Conservation (phyloP, 2,888 invertebrate genomes). For the Sphecodes monilicornis region DNA sequence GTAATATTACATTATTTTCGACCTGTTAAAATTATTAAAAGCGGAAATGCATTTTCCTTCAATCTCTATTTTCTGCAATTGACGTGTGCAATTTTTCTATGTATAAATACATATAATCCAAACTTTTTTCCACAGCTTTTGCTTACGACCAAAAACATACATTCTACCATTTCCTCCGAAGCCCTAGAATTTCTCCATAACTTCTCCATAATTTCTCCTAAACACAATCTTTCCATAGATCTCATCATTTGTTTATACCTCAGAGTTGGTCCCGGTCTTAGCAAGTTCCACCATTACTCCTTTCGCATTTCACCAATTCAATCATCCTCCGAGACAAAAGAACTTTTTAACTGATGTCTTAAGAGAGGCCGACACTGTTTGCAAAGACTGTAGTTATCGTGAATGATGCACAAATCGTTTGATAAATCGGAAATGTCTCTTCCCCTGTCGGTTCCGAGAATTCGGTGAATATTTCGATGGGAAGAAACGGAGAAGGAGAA, state of each 20-base stretch:
- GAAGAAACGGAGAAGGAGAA: not conserved
- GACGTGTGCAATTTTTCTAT: no score
- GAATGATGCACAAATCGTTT: not conserved
- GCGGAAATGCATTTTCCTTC: no score
- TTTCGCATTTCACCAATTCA: not conserved
- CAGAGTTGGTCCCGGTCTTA: no score
- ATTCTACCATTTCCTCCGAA: not conserved
- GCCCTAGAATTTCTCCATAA: not conserved
- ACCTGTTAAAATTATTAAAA: no score
- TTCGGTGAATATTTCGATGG: constrained; percentile 11
- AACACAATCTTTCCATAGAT: no score
- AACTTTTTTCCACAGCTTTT: not conserved
- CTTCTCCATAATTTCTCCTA: not conserved
- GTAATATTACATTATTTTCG: no score
- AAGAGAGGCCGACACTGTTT: not conserved
- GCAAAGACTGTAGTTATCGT: not conserved
- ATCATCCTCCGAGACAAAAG: not conserved
- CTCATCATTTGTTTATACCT: no score
- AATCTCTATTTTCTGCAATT: no score
- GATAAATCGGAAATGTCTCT: not conserved
- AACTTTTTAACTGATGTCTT: not conserved
- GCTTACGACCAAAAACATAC: no score
- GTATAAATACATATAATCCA: no score
- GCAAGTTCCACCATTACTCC: no score
- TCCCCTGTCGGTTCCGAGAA: constrained; percentile 4